Evolutionary conservation across 2,797 vertebrate species (phyloP).

Genomic region (Sebastes vulpes): DNA sequence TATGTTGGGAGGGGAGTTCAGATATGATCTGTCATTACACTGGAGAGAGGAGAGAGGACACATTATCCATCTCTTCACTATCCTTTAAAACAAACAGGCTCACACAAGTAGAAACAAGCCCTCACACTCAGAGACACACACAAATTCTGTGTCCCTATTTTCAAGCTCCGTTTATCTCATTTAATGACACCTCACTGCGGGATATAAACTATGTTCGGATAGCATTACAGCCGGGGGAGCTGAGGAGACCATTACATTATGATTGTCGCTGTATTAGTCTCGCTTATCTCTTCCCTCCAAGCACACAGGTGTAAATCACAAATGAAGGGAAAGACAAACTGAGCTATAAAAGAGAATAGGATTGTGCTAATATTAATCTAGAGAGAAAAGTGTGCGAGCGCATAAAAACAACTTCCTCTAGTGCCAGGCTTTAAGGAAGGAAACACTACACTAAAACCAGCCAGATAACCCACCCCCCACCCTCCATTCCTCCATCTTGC

Average conservation of each 20-base stretch:
- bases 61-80: slow-evolving; percentile 4
- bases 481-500: slow-evolving; percentile 22
- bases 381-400: slow-evolving; percentile 31
- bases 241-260: slow-evolving; percentile 58
- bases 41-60: slow-evolving; percentile 15
- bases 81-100: slow-evolving; percentile 8
- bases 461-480: slow-evolving; percentile 2
- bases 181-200: slow-evolving; percentile 55
- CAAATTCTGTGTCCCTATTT: slow-evolving; percentile 22
- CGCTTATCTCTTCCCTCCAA: slow-evolving; percentile 58
- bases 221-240: slow-evolving; percentile 58
- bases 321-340: slow-evolving; percentile 41
- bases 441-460: slow-evolving; percentile 59
- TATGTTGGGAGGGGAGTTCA: not conserved
- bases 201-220: slow-evolving; percentile 46
- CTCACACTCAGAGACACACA: not conserved
- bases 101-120: not conserved
- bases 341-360: slow-evolving; percentile 67
- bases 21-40: slow-evolving; percentile 27
- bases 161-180: slow-evolving; percentile 56
- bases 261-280: slow-evolving; percentile 55
- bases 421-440: slow-evolving; percentile 42
- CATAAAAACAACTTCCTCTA: slow-evolving; percentile 51
- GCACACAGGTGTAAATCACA: slow-evolving; percentile 60
- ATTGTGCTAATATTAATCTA: slow-evolving; percentile 54